Evolutionary conservation across 2,113 vertebrate genomes (phyloP).

Genomic region (Abramis brama): DNA sequence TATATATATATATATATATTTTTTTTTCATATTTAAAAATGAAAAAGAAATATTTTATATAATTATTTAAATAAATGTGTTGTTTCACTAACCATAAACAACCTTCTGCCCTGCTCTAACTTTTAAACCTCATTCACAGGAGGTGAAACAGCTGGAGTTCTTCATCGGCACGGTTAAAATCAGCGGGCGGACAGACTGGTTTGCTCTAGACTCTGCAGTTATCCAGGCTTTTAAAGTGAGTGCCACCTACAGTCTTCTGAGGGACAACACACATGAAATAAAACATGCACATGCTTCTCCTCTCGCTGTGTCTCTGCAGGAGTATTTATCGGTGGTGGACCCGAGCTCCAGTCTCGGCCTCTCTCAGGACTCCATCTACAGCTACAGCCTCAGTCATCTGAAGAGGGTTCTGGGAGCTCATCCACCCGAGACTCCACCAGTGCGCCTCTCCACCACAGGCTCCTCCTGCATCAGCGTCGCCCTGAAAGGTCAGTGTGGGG

Average conservation of each 20-base stretch:
- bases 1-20: too few relatives aligned
- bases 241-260: not conserved
- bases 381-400: slow-evolving; percentile 91
- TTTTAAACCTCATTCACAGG: slow-evolving; percentile 71
- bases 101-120: not conserved
- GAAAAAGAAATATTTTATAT: not conserved
- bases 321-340: slow-evolving; percentile 93
- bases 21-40: not conserved
- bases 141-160: slow-evolving; percentile 94
- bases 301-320: slow-evolving; percentile 69
- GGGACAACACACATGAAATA: not conserved
- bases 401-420: slow-evolving; percentile 87
- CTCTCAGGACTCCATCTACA: slow-evolving; percentile 89
- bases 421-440: slow-evolving; percentile 84
- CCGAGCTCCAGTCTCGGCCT: slow-evolving; percentile 89
- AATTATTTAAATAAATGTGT: not conserved
- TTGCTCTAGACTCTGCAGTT: slow-evolving; percentile 90
- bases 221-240: slow-evolving; percentile 92
- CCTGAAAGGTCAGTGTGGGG: slow-evolving; percentile 84
- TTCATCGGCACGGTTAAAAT: slow-evolving; percentile 89
- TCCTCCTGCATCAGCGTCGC: slow-evolving; percentile 80
- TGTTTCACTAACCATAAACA: not conserved
- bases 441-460: slow-evolving; percentile 82
- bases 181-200: slow-evolving; percentile 92
- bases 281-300: not conserved